A percentile compares a stretch with the other conserved stretches of the same genome.
Evolutionary conservation across 2,113 vertebrate genomes (phyloP).

Genomic region (Cygnus atratus): DNA sequence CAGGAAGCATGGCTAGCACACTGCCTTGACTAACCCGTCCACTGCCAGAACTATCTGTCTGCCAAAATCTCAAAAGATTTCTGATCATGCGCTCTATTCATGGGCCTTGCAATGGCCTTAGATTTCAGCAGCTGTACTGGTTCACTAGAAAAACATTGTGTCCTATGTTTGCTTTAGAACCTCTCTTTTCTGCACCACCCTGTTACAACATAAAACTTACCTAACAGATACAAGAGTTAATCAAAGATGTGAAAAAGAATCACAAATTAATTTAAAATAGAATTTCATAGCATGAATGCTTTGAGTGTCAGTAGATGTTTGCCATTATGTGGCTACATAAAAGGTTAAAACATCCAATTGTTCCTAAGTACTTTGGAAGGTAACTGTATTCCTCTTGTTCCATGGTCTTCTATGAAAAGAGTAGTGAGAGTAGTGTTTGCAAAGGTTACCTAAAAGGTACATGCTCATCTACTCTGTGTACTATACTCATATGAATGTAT

Average conservation of each 20-base stretch:
- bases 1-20: background rate
- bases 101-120: background rate
- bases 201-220: background rate
- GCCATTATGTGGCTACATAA: background rate
- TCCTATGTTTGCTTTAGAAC: background rate
- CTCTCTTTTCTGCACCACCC: background rate
- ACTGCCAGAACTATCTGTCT: background rate
- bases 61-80: background rate
- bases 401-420: background rate
- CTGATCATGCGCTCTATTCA: background rate
- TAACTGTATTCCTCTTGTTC: background rate
- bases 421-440: background rate
- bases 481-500: rapidly evolving
- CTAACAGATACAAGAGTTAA: background rate
- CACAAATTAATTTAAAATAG: slow-evolving; percentile 8
- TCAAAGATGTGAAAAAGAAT: slow-evolving; percentile 8
- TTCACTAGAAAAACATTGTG: background rate
- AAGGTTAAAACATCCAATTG: background rate
- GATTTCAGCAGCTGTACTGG: background rate
- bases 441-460: background rate
- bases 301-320: background rate
- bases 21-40: background rate
- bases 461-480: background rate
- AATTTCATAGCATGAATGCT: background rate
- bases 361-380: background rate